phyloP scores from a whole-genome alignment of 2,113 vertebrate genomes.

The Gymnarchus niloticus region DNA sequence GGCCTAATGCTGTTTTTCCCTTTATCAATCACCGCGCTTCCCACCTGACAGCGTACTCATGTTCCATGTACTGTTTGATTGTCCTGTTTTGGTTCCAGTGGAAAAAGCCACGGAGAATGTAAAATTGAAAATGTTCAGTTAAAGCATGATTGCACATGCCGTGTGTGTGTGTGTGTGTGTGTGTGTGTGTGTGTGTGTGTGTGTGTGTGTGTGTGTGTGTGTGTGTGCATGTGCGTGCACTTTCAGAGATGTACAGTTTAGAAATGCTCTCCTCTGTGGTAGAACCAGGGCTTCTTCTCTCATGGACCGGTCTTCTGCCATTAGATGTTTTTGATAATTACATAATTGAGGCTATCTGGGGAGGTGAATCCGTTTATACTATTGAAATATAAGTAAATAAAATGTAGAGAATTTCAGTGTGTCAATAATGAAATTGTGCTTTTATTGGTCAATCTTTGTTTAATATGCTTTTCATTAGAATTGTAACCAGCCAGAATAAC shows the following conservation, averaged over 20 bases:
- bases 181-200: not conserved
- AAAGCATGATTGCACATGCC: not conserved
- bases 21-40: not conserved
- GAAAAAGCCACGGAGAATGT: too few species aligned
- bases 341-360: not conserved
- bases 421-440: not conserved
- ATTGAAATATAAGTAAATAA: conserved; percentile 2
- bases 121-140: not conserved
- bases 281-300: not conserved
- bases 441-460: conserved; percentile 10
- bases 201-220: not conserved
- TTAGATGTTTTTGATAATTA: not conserved
- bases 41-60: too few species aligned
- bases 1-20: not conserved
- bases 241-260: not conserved
- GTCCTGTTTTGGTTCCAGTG: not conserved
- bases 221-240: not conserved
- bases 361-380: not conserved
- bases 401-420: not conserved
- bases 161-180: not conserved
- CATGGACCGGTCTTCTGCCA: not conserved
- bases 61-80: not conserved
- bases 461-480: not conserved
- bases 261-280: too few species aligned
- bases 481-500: not conserved